phyloP scores from a whole-genome alignment of 2,888 invertebrate genomes.

The Drosophila vallismaia region DNA sequence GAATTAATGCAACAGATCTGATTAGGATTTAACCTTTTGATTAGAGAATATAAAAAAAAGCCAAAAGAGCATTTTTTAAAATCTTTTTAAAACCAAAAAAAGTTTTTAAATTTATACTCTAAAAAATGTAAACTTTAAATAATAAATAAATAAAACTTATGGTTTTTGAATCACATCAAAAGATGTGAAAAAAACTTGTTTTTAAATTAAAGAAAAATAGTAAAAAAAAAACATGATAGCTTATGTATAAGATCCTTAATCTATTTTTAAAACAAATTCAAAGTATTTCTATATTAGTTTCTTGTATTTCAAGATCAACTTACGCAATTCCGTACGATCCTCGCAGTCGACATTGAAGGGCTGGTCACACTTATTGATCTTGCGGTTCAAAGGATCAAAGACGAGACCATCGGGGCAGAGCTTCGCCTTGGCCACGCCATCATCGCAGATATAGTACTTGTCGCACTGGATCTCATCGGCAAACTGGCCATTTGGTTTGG shows the following conservation, averaged over 20 bases:
- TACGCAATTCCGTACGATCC: slow-evolving; percentile 94
- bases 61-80: no score
- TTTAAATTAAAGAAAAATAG: no score
- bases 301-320: slow-evolving; percentile 83
- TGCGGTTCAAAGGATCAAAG: slow-evolving; percentile 93
- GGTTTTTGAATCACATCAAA: no score
- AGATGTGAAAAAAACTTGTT: no score
- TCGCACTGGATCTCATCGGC: slow-evolving; percentile 93
- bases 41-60: not conserved
- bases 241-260: no score
- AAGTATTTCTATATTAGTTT: no score
- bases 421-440: slow-evolving; percentile 89
- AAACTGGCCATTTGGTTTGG: slow-evolving; percentile 91
- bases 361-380: slow-evolving; percentile 96
- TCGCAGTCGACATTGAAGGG: slow-evolving; percentile 96
- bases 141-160: no score
- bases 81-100: no score
- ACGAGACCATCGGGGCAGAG: slow-evolving; percentile 95
- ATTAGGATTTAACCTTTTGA: not conserved
- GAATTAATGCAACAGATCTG: not conserved
- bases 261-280: no score
- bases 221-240: no score
- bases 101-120: no score
- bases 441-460: slow-evolving; percentile 92
- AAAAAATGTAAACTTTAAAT: no score